A percentile compares a stretch with the other conserved stretches of the same genome.
Conservation (phyloP, 2,797 vertebrate species). For the Passerculus sandwichensis region DNA sequence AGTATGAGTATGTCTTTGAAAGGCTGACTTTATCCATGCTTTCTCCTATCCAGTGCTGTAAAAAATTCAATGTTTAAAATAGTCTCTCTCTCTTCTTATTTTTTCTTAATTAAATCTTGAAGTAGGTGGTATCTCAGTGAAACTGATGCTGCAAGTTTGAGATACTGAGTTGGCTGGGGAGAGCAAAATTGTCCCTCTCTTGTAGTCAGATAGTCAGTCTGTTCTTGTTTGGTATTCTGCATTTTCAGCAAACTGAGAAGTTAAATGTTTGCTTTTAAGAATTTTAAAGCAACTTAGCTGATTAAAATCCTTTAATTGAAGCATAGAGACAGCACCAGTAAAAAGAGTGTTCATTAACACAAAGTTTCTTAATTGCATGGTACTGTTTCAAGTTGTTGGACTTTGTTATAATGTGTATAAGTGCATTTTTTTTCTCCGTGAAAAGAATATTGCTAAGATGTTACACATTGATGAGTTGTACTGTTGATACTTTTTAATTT, state of each 20-base stretch:
- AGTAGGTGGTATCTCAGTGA: not conserved
- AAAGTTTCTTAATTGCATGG: not conserved
- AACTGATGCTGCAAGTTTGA: not conserved
- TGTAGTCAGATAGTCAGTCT: not conserved
- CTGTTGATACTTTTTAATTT: not conserved
- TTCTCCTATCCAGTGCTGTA: not conserved
- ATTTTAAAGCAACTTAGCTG: not conserved
- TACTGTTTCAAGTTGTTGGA: rapidly evolving
- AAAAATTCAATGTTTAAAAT: not conserved
- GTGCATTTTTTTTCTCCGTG: not conserved
- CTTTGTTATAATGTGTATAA: not conserved
- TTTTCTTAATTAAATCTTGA: not conserved
- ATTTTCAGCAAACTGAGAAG: not conserved
- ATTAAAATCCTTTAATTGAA: not conserved
- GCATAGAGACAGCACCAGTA: not conserved
- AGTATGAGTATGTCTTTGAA: not conserved
- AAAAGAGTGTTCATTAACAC: not conserved
- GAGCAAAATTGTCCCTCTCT: not conserved
- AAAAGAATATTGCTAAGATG: not conserved
- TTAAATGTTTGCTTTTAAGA: not conserved
- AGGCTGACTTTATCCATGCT: not conserved
- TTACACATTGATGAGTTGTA: not conserved
- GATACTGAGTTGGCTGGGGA: not conserved
- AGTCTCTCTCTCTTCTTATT: rapidly evolving
- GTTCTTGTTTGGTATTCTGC: not conserved